A percentile compares a stretch with the other conserved stretches of the same genome.
Evolutionary conservation across 2,113 vertebrate species (phyloP).

Genomic region (Corapipo altera): DNA sequence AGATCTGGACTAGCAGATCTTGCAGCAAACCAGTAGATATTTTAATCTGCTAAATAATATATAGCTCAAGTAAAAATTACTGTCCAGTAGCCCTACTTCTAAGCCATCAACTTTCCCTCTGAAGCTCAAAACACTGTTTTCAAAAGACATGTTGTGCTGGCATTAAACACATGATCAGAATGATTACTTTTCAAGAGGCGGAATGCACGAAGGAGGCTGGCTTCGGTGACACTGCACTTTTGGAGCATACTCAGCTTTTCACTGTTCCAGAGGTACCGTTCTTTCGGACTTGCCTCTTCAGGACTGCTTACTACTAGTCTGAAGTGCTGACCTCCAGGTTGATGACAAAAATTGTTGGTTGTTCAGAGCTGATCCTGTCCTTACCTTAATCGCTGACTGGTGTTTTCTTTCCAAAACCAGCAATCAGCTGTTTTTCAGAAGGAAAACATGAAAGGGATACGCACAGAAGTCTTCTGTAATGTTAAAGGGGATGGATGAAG

Average conservation of each 20-base stretch:
- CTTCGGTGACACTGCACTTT: neutral
- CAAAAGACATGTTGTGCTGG: neutral
- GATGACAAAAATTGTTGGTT: neutral
- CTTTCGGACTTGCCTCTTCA: neutral
- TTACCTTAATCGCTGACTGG: neutral
- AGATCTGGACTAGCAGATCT: neutral
- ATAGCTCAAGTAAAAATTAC: neutral
- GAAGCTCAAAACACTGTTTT: neutral
- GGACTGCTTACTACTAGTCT: neutral
- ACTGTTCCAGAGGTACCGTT: rapidly evolving
- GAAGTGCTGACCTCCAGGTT: neutral
- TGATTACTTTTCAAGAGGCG: neutral
- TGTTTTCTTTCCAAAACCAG: neutral
- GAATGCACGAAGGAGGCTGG: neutral
- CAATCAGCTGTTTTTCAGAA: neutral
- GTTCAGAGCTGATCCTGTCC: neutral
- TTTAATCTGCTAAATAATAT: neutral
- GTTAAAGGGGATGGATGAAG: neutral
- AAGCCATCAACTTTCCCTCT: neutral
- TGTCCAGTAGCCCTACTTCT: neutral
- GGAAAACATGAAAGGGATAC: neutral
- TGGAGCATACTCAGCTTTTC: neutral
- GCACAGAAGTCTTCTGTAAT: neutral
- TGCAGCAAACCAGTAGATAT: neutral
- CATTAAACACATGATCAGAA: neutral